Evolutionary conservation across 2,113 vertebrate species (phyloP), one percentile per base, ranked within the genome.

Genomic region (Pseudolaguvia tuberculata): DNA sequence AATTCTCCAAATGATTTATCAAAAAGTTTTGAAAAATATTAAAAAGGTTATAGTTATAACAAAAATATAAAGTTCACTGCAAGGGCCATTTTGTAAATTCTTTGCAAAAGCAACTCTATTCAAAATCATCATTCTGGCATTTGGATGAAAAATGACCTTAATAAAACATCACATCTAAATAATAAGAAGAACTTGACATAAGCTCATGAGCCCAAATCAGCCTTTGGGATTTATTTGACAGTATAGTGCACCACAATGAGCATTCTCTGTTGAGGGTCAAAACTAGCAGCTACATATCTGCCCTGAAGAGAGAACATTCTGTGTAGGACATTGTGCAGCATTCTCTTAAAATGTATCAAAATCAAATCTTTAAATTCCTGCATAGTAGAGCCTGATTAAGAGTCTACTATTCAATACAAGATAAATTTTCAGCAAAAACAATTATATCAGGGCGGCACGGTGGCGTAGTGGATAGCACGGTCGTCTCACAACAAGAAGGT

Each of bases 111-210:
- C 27, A 70, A 53, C 18, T 55, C 25, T 17, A 39, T 18, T 31
- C 3, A 6, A 39, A 39, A 7, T 4, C 5, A 55, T 27, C 53
- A n/a, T n/a, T n/a, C n/a, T n/a, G n/a, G n/a, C n/a, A n/a, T n/a
- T n/a, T n/a, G n/a, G n/a, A n/a, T n/a, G n/a, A n/a, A n/a, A n/a
- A n/a, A n/a, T n/a, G n/a, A n/a, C n/a, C n/a, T n/a, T n/a, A n/a
- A n/a, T n/a, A n/a, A n/a, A n/a, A n/a, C n/a, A n/a, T n/a, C n/a
- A n/a, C n/a, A n/a, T n/a, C n/a, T n/a, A n/a, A n/a, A n/a, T n/a
- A n/a, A n/a, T 69, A 70, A 50, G 35, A 25, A 53, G n/a, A 70
- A 42, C n/a, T 25, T 17, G 2, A 23, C 67, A 70, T 35, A 51
- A 70, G 52, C 35, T 14, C 21, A 42, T 39, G 23, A 25, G 4